Evolutionary conservation across 2,888 invertebrate species (phyloP), one percentile per base, ranked within the genome.

Genomic region (Noctua janthe): DNA sequence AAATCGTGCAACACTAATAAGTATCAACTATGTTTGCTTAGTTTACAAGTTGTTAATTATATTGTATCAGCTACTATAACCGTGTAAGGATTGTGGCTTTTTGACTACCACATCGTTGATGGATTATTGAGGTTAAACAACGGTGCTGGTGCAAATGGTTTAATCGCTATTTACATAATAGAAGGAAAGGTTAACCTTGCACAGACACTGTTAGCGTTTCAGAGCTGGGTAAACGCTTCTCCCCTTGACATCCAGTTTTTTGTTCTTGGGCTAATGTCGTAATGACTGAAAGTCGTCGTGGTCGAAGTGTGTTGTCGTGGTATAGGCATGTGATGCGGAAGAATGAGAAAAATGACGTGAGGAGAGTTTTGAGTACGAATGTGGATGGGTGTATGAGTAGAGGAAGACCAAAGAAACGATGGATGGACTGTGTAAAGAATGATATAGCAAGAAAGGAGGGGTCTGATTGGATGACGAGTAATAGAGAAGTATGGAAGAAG

Each of bases 11-110:
- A 56, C 75, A 56, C 75, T 71, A 43, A 3, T 69, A 67, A 35
- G 29, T 74, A 54, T 64, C n/a, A 69, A 59, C 47, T 59, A 20
- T 54, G 54, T 69, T 56, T 77, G 47, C 59, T 17, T 67, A 71
- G 47, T 62, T 66, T n/a, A 54, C 39, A 74, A 74, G 39, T 59
- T 69, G 67, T 71, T 62, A 78, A 83, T 83, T 67, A 83, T 56
- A 64, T 73, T 72, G 29, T 69, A n/a, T n/a, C 47, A 39, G 39
- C 49, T 51, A 23, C 15, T 35, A 10, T 8, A 23, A 4, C 35
- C 49, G 29, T 15, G 17, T 56, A 10, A 49, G 49, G 51, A 8
- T 56, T 75, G 81, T 69, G 72, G 77, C 47, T 72, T 82, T 59
- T 72, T 39, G 71, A 20, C 23, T 54, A 39, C 51, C 76, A 59